phyloP scores from a whole-genome alignment of 2,888 invertebrate species.

The Elmis aenea region DNA sequence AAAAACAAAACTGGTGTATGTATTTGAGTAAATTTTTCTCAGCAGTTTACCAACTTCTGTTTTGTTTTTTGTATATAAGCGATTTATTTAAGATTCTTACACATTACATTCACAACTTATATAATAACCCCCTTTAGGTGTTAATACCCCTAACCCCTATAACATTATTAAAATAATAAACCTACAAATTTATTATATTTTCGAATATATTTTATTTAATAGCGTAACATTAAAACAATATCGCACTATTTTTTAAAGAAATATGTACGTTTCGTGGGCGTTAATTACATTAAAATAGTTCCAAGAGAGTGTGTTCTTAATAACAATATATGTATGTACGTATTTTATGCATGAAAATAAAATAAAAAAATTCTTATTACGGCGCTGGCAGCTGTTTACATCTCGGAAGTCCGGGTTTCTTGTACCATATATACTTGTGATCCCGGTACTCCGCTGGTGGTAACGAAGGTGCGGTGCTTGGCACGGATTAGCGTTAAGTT shows the following conservation, averaged over 20 bases:
- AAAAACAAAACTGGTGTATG: no score
- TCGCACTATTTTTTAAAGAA: constrained; percentile 13
- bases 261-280: constrained; percentile 10
- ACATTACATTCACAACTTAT: constrained; percentile 46
- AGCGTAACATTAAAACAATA: constrained; percentile 20
- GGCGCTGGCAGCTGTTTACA: no score
- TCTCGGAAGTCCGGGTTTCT: constrained; percentile 60
- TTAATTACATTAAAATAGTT: constrained; percentile 35
- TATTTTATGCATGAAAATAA: no score
- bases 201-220: constrained; percentile 21
- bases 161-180: constrained; percentile 3
- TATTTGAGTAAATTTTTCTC: no score
- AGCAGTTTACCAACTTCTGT: constrained; percentile 1
- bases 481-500: constrained; percentile 92
- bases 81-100: constrained; percentile 42
- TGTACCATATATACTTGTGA: constrained; percentile 88
- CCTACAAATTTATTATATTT: constrained; percentile 15
- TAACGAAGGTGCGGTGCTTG: constrained; percentile 97
- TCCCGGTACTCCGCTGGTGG: constrained; percentile 87
- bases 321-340: no score
- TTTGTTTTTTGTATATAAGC: constrained; percentile 38
- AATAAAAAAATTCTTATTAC: no score
- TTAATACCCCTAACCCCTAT: constrained; percentile 14
- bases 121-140: constrained; percentile 22
- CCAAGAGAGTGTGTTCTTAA: no score